Evolutionary conservation across 2,797 vertebrate genomes (phyloP), one percentile per base, ranked within the genome.

Genomic region (Amniataba percoides): DNA sequence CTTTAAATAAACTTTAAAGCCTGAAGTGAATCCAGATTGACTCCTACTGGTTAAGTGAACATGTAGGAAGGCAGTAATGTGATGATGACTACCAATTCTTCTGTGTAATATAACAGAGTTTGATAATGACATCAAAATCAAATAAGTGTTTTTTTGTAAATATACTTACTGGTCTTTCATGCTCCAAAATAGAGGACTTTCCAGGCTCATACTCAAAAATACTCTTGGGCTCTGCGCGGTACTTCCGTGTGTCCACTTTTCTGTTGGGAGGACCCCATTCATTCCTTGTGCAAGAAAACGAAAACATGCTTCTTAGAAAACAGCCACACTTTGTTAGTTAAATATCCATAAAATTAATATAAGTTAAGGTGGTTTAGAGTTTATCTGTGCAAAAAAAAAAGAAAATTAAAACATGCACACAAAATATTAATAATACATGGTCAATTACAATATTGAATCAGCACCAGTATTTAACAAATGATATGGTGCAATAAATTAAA

Each of bases 151-250:
- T 60, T 15, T 48, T 57, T 2, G 27, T 31, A 25, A 34, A 80
- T 77, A 45, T 73, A 94, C 98, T 98, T 95, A 99, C 98, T 84
- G 97, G 97, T 92, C 98, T 96, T 88, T 99, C 98, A 0, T 98
- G 98, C 66, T 99, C 97, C 80, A 99, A 94, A 89, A 99, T 97
- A 0, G 98, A 99, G 3, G 98, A 99, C 89, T 98, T 99, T 57
- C 98, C 98, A 0, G 98, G 98, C 88, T 99, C 98, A 2, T 99
- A 99, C 67, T 99, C 98, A 94, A 99, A 99, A 92, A 99, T 99
- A 88, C 98, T 99, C 89, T 97, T 96, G 11, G 98, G 98, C 86
- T 99, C 98, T 1, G 98, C 99, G 0, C 98, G 96, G 85, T 99
- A 99, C 92, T 96, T 98, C 52, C 98, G 93, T 1, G 98, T 99